These are phyloP conservation scores for Oceanodroma tethys DNA, from an alignment of 2,113 vertebrate species.

Conservation along the genomic window DNA sequence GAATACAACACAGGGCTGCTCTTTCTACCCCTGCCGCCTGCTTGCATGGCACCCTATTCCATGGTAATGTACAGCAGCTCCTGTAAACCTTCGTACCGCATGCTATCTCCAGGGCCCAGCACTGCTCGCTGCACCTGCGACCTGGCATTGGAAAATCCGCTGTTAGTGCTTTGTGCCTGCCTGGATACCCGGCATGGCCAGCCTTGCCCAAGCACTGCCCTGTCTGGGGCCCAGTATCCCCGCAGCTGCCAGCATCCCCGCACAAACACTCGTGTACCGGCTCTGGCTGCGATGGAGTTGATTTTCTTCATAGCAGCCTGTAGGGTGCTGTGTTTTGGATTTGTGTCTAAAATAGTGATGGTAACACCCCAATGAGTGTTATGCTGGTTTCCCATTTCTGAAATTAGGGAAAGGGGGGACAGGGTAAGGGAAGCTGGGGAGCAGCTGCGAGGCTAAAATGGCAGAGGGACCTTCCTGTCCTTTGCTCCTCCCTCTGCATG, in stretches of 20 bases:
- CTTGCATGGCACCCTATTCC: background rate
- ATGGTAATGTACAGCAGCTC: background rate
- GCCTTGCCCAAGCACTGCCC: background rate
- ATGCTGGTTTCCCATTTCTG: background rate
- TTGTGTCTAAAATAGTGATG: background rate
- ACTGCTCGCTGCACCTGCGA: background rate
- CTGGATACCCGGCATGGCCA: background rate
- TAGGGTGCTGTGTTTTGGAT: background rate
- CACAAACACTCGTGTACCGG: accelerated
- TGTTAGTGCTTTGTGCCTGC: background rate
- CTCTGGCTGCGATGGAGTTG: background rate
- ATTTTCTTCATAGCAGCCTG: background rate
- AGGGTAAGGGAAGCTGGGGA: background rate
- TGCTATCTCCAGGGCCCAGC: background rate
- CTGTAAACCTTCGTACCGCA: background rate
- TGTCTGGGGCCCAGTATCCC: background rate
- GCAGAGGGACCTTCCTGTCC: background rate
- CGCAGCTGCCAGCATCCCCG: background rate
- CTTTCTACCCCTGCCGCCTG: background rate
- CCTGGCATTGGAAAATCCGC: background rate
- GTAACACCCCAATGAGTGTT: background rate
- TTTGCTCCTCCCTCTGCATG: accelerated
- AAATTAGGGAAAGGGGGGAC: background rate
- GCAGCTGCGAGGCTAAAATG: background rate
- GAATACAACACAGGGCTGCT: background rate